phyloP scores from a whole-genome alignment of 2,113 vertebrate species.

The Ptilonorhynchus violaceus region DNA sequence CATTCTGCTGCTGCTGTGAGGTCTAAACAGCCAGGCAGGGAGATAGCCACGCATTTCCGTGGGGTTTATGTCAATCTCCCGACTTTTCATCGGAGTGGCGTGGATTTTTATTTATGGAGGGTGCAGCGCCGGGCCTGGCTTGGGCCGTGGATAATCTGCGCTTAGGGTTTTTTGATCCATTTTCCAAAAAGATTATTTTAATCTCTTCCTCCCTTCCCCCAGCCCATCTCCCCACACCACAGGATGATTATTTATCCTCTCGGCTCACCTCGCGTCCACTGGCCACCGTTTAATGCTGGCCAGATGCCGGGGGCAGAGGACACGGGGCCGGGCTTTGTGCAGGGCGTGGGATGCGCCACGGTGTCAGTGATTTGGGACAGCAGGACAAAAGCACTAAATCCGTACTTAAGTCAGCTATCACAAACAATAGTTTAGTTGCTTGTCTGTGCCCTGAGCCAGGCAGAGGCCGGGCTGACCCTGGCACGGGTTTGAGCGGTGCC shows the following conservation, averaged over 20 bases:
- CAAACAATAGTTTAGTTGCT: background rate
- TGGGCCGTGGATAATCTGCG: conserved; percentile 38
- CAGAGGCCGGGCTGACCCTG: background rate
- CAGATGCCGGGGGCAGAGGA: conserved; percentile 8
- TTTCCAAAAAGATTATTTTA: conserved; percentile 60
- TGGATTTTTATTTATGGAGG: background rate
- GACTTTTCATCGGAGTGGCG: conserved; percentile 12
- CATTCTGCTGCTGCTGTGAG: background rate
- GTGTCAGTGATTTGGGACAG: background rate
- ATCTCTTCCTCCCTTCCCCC: conserved; percentile 36
- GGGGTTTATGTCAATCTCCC: conserved; percentile 23
- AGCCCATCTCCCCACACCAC: background rate
- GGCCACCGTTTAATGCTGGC: background rate
- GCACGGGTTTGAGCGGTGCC: background rate
- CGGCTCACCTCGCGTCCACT: background rate
- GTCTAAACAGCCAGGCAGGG: background rate
- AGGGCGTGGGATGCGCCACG: background rate
- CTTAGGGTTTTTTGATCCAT: conserved; percentile 59
- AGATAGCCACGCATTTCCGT: background rate
- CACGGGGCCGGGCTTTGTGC: background rate
- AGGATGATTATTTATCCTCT: conserved; percentile 27
- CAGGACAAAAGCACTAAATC: background rate
- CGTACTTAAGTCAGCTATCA: background rate
- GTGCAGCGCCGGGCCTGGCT: background rate
- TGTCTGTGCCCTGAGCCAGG: background rate